These are phyloP conservation scores for Phoenicopterus ruber DNA, from an alignment of 2,113 vertebrate species.

Conservation along the genomic window DNA sequence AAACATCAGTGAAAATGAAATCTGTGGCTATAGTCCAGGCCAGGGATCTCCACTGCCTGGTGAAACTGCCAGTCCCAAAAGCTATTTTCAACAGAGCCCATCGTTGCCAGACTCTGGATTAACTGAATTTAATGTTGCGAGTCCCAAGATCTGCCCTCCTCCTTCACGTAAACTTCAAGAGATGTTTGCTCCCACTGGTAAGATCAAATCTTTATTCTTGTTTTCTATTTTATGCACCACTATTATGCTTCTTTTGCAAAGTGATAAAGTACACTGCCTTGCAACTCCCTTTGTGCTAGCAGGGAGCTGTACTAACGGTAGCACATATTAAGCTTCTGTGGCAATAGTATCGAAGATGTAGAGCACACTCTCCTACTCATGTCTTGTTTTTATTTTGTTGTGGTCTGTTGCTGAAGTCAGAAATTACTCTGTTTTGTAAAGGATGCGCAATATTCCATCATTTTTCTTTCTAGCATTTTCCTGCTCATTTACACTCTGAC, in stretches of 20 bases:
- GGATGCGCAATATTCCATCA: neutral
- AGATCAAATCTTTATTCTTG: neutral
- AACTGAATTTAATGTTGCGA: neutral
- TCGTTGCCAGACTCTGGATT: constrained; percentile 46
- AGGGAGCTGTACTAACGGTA: neutral
- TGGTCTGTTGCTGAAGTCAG: neutral
- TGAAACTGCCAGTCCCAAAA: constrained; percentile 14
- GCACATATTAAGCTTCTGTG: neutral
- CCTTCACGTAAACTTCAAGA: neutral
- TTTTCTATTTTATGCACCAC: neutral
- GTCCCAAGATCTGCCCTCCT: neutral
- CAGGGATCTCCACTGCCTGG: constrained; percentile 50
- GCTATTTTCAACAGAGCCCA: constrained; percentile 26
- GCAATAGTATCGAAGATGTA: rapidly evolving
- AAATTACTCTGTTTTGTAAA: neutral
- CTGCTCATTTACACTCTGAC: neutral
- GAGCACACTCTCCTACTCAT: rapidly evolving
- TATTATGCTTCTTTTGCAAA: neutral
- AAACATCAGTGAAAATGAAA: neutral
- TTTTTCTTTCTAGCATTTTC: neutral
- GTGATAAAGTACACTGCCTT: rapidly evolving
- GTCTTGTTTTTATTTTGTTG: neutral
- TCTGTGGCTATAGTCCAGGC: neutral
- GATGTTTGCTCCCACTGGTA: constrained; percentile 19
- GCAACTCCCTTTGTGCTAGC: neutral